phyloP scores from a whole-genome alignment of 1,140 invertebrate species.

The Chironomus striatipennis region DNA sequence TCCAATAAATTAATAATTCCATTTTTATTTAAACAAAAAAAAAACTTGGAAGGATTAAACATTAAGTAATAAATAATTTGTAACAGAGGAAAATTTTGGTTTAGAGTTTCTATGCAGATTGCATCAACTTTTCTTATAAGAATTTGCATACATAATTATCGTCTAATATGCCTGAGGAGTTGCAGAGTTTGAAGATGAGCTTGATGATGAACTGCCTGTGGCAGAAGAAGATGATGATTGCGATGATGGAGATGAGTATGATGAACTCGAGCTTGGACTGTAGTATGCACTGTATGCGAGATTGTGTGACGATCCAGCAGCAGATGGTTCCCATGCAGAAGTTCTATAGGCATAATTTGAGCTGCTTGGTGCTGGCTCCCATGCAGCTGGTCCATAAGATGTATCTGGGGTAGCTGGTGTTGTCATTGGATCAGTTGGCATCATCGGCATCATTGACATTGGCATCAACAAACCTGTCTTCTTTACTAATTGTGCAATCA shows the following conservation, averaged over 20 bases:
- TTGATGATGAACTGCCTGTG: background rate
- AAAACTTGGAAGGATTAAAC: background rate
- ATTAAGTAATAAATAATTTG: background rate
- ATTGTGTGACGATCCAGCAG: slow-evolving; percentile 45
- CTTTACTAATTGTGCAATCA: slow-evolving; percentile 66
- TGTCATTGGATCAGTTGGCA: slow-evolving; percentile 50
- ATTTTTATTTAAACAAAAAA: background rate
- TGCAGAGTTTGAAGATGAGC: background rate
- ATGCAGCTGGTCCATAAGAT: slow-evolving; percentile 54
- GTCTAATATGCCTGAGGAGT: background rate
- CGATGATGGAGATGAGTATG: slow-evolving; percentile 40
- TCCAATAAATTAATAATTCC: background rate
- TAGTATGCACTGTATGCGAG: slow-evolving; percentile 72
- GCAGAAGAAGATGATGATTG: slow-evolving; percentile 35
- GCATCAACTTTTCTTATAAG: background rate
- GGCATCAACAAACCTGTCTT: slow-evolving; percentile 55
- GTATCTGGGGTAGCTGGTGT: slow-evolving; percentile 53
- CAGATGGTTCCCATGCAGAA: slow-evolving; percentile 56
- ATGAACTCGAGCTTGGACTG: slow-evolving; percentile 45
- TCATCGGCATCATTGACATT: slow-evolving; percentile 48
- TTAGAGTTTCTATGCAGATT: background rate
- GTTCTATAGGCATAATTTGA: slow-evolving; percentile 50
- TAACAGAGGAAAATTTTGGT: slow-evolving; percentile 9
- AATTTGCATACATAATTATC: background rate
- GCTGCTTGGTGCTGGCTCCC: slow-evolving; percentile 55